Conservation (phyloP, 2,113 vertebrate genomes). For the Coptodon rendalli region DNA sequence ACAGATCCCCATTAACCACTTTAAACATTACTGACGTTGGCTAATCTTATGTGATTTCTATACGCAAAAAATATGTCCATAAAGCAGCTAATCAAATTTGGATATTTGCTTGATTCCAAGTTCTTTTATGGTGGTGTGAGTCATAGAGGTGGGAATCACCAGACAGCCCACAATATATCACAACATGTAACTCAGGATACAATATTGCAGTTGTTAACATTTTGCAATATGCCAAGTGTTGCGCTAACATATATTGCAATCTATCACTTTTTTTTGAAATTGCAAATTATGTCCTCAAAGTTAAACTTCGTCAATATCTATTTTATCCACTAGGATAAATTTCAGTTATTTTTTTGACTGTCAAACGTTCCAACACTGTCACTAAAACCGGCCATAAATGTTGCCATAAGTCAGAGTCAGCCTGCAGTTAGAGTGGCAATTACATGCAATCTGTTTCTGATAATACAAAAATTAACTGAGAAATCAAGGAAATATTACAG, state of each 20-base stretch:
- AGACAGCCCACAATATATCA: background rate
- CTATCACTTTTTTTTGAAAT: background rate
- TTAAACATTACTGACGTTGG: background rate
- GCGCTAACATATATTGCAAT: background rate
- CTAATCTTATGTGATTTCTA: background rate
- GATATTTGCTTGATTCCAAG: background rate
- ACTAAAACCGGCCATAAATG: rapidly evolving
- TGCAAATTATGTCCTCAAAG: background rate
- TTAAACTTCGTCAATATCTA: background rate
- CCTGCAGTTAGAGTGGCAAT: background rate
- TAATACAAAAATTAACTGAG: background rate
- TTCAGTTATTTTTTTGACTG: background rate
- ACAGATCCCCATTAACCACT: background rate
- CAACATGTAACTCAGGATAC: background rate
- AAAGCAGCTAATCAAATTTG: background rate
- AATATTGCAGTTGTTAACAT: rapidly evolving
- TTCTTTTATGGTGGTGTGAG: background rate
- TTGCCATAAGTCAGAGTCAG: background rate
- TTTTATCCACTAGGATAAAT: background rate
- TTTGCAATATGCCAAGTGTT: background rate
- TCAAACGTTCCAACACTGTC: background rate
- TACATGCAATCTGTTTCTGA: background rate
- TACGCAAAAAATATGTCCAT: background rate
- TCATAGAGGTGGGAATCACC: background rate
- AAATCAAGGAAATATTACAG: background rate